Evolutionary conservation across 2,888 invertebrate species (phyloP).

Genomic region (Agrilus cyanescens): DNA sequence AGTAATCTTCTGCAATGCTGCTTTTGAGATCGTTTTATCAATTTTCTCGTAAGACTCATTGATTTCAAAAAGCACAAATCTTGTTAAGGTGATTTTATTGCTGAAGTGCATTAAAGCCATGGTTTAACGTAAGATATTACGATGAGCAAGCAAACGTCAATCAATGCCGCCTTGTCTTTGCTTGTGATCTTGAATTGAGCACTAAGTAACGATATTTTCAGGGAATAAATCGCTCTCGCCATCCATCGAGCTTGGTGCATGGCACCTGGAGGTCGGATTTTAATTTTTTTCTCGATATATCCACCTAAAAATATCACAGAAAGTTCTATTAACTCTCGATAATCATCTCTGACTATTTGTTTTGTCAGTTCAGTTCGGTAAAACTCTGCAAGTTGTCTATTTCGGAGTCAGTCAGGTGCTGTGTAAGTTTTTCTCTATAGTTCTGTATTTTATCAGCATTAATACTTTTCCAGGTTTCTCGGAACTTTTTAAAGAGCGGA

Average conservation of each 20-base stretch:
- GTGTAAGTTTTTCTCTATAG: conserved; percentile 7
- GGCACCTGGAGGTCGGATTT: conserved; percentile 16
- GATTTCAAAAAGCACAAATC: conserved; percentile 15
- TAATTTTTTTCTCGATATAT: conserved; percentile 12
- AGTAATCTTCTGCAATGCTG: no score
- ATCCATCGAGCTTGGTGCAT: conserved; percentile 24
- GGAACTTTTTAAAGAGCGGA: conserved; percentile 12
- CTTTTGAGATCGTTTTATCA: no score
- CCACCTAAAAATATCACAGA: no score
- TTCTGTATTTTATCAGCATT: no score
- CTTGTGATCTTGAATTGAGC: no score
- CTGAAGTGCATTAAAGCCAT: conserved; percentile 15
- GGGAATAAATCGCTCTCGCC: conserved; percentile 21
- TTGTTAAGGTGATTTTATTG: conserved; percentile 4
- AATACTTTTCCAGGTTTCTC: conserved; percentile 9
- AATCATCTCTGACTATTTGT: no score
- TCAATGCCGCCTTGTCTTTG: conserved; percentile 11
- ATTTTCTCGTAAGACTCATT: no score
- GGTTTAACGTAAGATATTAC: conserved; percentile 20
- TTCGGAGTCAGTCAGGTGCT: conserved; percentile 6
- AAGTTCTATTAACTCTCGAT: no score
- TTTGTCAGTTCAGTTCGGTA: no score
- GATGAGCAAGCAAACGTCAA: conserved; percentile 16
- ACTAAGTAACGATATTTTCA: no score
- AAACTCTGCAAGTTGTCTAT: conserved; percentile 9